A percentile compares a stretch with the other conserved stretches of the same genome.
These are phyloP conservation scores for Pitangus sulphuratus DNA, from an alignment of 2,797 vertebrate species.

Conservation along the genomic window DNA sequence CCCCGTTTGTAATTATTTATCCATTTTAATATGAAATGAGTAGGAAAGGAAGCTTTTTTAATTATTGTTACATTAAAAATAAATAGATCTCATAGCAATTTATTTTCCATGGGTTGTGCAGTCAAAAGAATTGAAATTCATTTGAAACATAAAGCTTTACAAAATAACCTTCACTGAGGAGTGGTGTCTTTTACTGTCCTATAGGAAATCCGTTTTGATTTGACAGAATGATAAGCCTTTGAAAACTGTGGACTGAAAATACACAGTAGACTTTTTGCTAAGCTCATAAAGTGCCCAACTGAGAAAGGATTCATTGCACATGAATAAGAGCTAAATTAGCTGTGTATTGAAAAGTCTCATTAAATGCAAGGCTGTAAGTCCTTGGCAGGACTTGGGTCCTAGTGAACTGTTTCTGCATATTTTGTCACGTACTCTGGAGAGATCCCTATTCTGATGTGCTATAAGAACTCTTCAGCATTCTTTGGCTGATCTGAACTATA, in stretches of 20 bases:
- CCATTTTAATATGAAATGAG: not conserved
- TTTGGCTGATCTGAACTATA: not conserved
- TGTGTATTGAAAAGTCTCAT: slow-evolving; percentile 7
- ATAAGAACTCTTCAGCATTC: not conserved
- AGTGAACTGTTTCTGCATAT: not conserved
- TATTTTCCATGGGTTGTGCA: not conserved
- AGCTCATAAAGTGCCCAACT: not conserved
- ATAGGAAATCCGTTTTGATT: slow-evolving; percentile 11
- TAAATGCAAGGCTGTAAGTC: not conserved
- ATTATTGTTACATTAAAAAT: not conserved
- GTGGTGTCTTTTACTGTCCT: not conserved
- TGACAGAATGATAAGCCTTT: slow-evolving; percentile 36
- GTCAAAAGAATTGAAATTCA: not conserved
- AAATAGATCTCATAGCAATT: not conserved
- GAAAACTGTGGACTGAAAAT: slow-evolving; percentile 16
- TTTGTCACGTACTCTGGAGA: not conserved
- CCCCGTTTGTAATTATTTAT: not conserved
- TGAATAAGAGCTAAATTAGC: slow-evolving; percentile 42
- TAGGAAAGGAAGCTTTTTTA: not conserved
- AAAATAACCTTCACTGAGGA: slow-evolving; percentile 19
- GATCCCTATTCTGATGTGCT: not conserved
- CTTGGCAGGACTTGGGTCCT: not conserved
- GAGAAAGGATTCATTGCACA: slow-evolving; percentile 15
- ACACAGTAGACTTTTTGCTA: not conserved
- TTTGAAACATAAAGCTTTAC: slow-evolving; percentile 11